Base-by-base conservation (phyloP, 2,888 invertebrate genomes). In the Bombylius discolor region DNA sequence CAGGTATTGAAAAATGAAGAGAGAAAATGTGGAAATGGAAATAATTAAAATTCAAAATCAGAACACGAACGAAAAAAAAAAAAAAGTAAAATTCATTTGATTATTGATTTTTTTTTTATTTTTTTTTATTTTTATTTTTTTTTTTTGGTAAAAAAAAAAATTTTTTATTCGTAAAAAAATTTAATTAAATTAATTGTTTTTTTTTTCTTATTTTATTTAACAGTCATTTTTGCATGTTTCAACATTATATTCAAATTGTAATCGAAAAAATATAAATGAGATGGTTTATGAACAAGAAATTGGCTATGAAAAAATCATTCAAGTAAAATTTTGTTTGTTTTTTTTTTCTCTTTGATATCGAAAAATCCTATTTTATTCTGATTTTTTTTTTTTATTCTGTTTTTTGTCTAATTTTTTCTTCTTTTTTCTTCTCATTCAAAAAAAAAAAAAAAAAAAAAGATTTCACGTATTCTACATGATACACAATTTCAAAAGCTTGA, bases 261-360 rank as follows among this genome's bases (percentile, higher is more conserved):
- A 75, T 67, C 67, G 71, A 57, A 66, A 68, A 64, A 66, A 66
- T 59, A 72, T 74, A 63, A 69, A 69, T 59, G 74, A 74, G 62
- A 69, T 69, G 62, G 71, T 75, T 50, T 74, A 74, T 63, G 73
- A 73, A 62, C 68, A 66, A 58, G 70, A 73, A 65, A 72, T 74
- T 67, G 73, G 71, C 59, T 74, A 74, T 66, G 73, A 74, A 65
- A 73, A 73, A 68, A 68, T 74, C 62, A 72, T 74, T 64, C 72
- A 74, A 71, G 73, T 74, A 62, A 42, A 14, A 51, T 47, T 23
- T 53, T 47, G 5, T n/a, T n/a, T 23, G 23, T 23, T 23, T 1
- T 23, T 23, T 23, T 23, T 23, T 3, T 42, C 5, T 8, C 11
- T 5, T 4, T 11, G n/a, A 42, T 42, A 42, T 42, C 11, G 1